Base-by-base conservation (phyloP, 2,888 invertebrate species). In the Caenorhabditis japonica region DNA sequence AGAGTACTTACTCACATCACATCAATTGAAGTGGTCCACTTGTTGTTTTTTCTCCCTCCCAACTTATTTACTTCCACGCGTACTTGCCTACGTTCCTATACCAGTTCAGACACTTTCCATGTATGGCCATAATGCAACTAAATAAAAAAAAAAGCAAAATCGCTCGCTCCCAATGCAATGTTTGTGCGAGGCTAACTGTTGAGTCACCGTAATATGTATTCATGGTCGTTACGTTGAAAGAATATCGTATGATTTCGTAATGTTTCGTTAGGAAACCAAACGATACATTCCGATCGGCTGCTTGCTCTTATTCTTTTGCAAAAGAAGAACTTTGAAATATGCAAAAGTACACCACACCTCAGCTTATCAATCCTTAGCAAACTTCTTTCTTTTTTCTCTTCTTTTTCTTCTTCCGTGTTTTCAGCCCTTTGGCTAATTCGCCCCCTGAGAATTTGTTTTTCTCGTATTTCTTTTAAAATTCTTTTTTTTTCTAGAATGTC, bases 161-260 rank as follows among this genome's bases (percentile, higher is more conserved):
- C 30, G 27, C 1, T 51, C 36, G 62, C 39, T 38, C 52, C 62
- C 44, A 51, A 64, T 34, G 43, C 44, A 46, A 49, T 66, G 66
- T 66, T 66, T 66, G 64, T 49, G 46, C 10, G 43, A 33, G 64
- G 39, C 41, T 55, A 39, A 49, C 49, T 25, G 62, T 36, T 66
- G 66, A 66, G 66, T 66, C 66, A 66, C 49, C 56, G 64, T 66
- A 56, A 43, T 52, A 56, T 56, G 56, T 66, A 51, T 66, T 64
- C 55, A 56, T 21, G 47, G 39, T 38, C 39, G 33, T 38, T 17
- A 27, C 41, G 49, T 5, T 47, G 56, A 55, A 51, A 51, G 38
- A 43, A 39, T 17, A 53, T 15, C 27, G 23, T 23, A 10, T 30
- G 30, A 51, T 66, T 66, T 66, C 66, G 66, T 66, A 66, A 66